Conservation (phyloP, 2,797 vertebrate genomes). For the Phylloscopus collybita region DNA sequence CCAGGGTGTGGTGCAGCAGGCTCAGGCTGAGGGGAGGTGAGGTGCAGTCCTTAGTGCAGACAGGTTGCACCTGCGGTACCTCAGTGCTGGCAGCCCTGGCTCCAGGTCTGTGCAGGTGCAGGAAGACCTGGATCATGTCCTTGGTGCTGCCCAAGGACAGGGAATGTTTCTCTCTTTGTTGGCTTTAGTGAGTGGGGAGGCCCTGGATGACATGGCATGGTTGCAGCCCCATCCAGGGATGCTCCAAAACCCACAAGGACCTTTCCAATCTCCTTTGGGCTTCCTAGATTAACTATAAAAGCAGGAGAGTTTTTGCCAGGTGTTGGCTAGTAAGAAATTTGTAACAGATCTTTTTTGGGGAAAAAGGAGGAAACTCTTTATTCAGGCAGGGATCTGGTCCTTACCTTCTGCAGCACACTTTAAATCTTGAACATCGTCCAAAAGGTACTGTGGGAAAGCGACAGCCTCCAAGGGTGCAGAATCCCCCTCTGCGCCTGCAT, state of each 20-base stretch:
- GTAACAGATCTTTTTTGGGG: neutral
- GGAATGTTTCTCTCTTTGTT: neutral
- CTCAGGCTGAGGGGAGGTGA: neutral
- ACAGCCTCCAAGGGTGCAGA: too few relatives aligned
- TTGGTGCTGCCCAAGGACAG: neutral
- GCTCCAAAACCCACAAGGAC: too few relatives aligned
- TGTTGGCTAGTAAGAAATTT: neutral
- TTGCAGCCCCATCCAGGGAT: neutral
- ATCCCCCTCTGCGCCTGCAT: too few relatives aligned
- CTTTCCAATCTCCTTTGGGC: neutral
- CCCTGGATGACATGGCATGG: neutral
- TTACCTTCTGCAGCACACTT: neutral
- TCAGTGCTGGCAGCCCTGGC: neutral
- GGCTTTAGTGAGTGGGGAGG: neutral
- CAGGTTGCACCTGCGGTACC: neutral
- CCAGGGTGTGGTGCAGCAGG: neutral
- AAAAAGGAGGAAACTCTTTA: neutral
- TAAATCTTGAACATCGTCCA: neutral
- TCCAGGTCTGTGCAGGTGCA: neutral
- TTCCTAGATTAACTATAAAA: neutral
- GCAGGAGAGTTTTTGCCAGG: neutral
- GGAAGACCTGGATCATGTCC: neutral
- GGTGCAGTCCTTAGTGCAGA: neutral
- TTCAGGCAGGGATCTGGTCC: neutral
- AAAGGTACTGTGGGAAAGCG: too few relatives aligned